These are phyloP conservation scores for Patagioenas fasciata DNA, from an alignment of 2,113 vertebrate genomes.

Conservation along the genomic window DNA sequence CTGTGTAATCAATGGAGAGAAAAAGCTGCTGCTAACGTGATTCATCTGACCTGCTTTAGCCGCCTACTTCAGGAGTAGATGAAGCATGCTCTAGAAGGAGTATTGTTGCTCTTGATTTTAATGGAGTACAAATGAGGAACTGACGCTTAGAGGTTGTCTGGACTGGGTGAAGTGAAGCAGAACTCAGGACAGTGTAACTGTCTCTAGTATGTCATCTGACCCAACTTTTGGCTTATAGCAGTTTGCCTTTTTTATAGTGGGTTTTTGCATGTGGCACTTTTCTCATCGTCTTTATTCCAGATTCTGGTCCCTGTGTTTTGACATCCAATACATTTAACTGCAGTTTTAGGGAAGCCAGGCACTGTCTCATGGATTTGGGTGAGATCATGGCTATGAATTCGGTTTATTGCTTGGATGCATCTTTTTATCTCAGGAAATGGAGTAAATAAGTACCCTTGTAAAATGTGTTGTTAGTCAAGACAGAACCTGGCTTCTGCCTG, in stretches of 20 bases:
- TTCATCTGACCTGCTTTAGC: slow-evolving; percentile 48
- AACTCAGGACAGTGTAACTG: not conserved
- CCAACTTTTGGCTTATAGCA: not conserved
- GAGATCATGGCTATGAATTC: not conserved
- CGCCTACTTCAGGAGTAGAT: not conserved
- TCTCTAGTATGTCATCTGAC: not conserved
- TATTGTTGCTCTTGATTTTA: not conserved
- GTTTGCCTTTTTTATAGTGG: not conserved
- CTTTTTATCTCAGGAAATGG: not conserved
- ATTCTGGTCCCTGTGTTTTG: not conserved
- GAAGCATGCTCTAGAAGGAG: not conserved
- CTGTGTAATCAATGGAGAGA: slow-evolving; percentile 45
- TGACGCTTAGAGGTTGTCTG: not conserved
- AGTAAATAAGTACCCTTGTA: not conserved
- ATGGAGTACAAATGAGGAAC: not conserved
- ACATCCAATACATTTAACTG: not conserved
- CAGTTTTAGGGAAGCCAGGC: not conserved
- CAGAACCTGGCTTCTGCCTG: not conserved
- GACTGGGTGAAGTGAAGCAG: not conserved
- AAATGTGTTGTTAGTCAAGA: not conserved
- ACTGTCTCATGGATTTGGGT: not conserved
- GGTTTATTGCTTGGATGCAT: not conserved
- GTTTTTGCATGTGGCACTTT: not conserved
- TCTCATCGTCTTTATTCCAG: not conserved
- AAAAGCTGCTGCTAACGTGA: not conserved